These are phyloP conservation scores for Rhea pennata DNA, from an alignment of 2,113 vertebrate species.

Conservation along the genomic window DNA sequence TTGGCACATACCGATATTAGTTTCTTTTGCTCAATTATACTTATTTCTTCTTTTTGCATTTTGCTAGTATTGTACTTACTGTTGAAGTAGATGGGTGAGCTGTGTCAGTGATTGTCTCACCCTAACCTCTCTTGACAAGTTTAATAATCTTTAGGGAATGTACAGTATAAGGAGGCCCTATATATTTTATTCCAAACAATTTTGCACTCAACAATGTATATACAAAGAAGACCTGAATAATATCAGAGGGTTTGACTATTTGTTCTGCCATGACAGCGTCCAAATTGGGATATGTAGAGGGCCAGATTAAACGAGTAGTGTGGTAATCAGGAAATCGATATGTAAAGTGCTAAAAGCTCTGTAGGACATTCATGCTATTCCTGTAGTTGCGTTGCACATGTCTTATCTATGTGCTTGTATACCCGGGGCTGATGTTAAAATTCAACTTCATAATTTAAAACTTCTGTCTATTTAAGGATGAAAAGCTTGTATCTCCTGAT, in stretches of 20 bases:
- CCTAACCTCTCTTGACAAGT: background rate
- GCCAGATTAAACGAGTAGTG: background rate
- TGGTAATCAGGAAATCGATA: background rate
- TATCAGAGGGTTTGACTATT: background rate
- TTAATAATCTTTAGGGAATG: background rate
- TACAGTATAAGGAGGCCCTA: background rate
- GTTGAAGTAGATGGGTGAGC: background rate
- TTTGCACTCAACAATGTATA: background rate
- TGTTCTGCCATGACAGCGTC: background rate
- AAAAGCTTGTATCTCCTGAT: background rate
- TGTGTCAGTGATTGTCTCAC: background rate
- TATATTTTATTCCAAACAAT: background rate
- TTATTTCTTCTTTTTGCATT: background rate
- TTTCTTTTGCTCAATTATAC: background rate
- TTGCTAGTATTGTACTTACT: background rate
- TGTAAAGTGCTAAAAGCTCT: background rate
- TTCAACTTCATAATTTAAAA: background rate
- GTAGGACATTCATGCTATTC: background rate
- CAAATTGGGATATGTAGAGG: background rate
- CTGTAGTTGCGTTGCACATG: too few relatives aligned
- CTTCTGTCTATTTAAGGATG: background rate
- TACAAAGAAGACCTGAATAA: background rate
- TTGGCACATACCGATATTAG: background rate
- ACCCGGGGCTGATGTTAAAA: background rate
- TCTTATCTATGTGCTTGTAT: background rate